Conservation (phyloP, 2,888 invertebrate species). For the Anarsia innoxiella region DNA sequence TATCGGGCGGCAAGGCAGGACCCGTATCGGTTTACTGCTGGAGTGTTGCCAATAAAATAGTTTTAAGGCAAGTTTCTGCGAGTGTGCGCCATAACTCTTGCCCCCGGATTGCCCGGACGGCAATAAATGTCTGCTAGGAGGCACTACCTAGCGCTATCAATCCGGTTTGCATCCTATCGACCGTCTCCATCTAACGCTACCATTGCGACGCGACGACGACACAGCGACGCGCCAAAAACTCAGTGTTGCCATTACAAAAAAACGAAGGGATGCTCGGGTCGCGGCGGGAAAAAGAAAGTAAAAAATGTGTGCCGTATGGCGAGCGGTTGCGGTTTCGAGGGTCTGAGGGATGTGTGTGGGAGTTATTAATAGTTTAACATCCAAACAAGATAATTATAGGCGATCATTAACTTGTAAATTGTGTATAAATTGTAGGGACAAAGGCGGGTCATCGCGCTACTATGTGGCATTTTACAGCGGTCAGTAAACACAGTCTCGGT, state of each 20-base stretch:
- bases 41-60: conserved; percentile 63
- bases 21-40: conserved; percentile 41
- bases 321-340: conserved; percentile 41
- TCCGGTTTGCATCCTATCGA: conserved; percentile 64
- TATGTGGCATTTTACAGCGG: conserved; percentile 5
- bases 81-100: conserved; percentile 49
- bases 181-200: conserved; percentile 53
- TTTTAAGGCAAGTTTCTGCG: conserved; percentile 52
- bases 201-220: too few species aligned
- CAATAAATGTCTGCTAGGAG: conserved; percentile 58
- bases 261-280: conserved; percentile 29
- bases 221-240: conserved; percentile 34
- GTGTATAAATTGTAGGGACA: conserved; percentile 8
- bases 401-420: conserved; percentile 12
- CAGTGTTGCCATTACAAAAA: conserved; percentile 35
- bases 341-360: conserved; percentile 7
- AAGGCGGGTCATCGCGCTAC: conserved; percentile 6
- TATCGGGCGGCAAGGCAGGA: conserved; percentile 30
- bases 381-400: conserved; percentile 6
- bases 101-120: conserved; percentile 33
- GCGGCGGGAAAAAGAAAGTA: too few species aligned
- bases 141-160: conserved; percentile 57
- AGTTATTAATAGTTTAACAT: conserved; percentile 8
- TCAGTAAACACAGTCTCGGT: conserved; percentile 4
- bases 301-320: conserved; percentile 50